A percentile compares a stretch with the other conserved stretches of the same genome.
These are phyloP conservation scores for Gadopsis marmoratus DNA, from an alignment of 2,797 vertebrate genomes.

Conservation along the genomic window DNA sequence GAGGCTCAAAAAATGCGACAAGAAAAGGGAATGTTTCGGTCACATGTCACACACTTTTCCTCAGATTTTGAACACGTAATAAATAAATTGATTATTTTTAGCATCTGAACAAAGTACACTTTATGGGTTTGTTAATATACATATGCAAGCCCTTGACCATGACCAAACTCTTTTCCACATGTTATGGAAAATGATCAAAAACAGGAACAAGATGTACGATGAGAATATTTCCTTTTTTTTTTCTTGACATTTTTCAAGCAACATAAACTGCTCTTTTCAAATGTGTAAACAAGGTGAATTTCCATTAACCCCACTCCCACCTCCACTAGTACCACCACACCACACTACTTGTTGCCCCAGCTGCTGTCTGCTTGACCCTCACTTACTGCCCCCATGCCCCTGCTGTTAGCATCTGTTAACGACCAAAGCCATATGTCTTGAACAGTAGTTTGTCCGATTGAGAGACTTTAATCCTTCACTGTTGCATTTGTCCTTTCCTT, in stretches of 20 bases:
- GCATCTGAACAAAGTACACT: conserved; percentile 2
- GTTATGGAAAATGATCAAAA: neutral
- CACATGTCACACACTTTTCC: neutral
- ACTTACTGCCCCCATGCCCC: conserved; percentile 34
- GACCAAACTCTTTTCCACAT: neutral
- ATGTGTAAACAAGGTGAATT: neutral
- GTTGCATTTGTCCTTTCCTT: neutral
- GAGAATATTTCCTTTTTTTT: neutral
- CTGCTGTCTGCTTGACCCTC: conserved; percentile 60
- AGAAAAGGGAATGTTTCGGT: neutral
- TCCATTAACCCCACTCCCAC: neutral
- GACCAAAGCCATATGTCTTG: conserved; percentile 54
- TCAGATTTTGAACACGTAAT: neutral
- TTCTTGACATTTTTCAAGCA: neutral
- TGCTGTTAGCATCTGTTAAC: conserved; percentile 67
- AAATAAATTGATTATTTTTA: neutral
- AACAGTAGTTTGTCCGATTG: conserved; percentile 9
- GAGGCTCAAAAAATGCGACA: neutral
- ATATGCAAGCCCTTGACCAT: neutral
- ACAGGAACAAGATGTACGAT: neutral
- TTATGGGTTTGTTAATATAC: neutral
- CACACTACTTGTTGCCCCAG: conserved; percentile 69
- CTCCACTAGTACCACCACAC: conserved; percentile 15
- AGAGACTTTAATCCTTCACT: neutral
- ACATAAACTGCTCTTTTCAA: neutral